These are phyloP conservation scores for Acanthurus leucopareius DNA, from an alignment of 2,797 vertebrate species.

Conservation along the genomic window DNA sequence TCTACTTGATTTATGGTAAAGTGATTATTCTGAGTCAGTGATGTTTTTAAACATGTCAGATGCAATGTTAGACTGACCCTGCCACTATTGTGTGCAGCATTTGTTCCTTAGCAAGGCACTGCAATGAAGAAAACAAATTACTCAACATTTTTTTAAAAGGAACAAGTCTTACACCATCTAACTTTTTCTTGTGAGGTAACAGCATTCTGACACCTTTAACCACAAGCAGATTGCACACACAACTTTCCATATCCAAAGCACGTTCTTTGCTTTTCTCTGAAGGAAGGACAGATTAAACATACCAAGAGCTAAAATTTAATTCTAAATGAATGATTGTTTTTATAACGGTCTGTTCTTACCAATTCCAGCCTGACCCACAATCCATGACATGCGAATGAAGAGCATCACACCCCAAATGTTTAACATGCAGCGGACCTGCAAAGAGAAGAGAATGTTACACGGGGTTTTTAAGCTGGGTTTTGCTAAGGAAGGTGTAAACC, in stretches of 20 bases:
- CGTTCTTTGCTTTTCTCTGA: not conserved
- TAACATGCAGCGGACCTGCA: conserved; percentile 97
- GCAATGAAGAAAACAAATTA: not conserved
- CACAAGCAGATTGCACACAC: not conserved
- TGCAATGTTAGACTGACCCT: too few relatives aligned
- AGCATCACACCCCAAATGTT: conserved; percentile 99
- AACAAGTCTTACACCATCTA: not conserved
- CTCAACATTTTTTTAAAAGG: not conserved
- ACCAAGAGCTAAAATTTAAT: not conserved
- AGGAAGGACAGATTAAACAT: not conserved
- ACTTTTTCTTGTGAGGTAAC: not conserved
- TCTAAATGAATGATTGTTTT: not conserved
- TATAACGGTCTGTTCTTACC: conserved; percentile 83
- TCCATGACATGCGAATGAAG: conserved; percentile 98
- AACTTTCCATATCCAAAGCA: not conserved
- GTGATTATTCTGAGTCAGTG: too few relatives aligned
- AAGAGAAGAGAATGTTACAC: conserved; percentile 54
- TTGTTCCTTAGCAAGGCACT: not conserved
- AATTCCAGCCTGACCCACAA: conserved; percentile 97
- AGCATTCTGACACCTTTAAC: not conserved
- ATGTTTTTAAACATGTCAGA: too few relatives aligned
- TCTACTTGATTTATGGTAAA: too few relatives aligned
- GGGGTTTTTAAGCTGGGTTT: conserved; percentile 5
- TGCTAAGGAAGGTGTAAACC: too few relatives aligned
- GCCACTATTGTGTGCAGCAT: not conserved